Base-by-base conservation (phyloP, 2,797 vertebrate genomes). In the Heliangelus exortis region DNA sequence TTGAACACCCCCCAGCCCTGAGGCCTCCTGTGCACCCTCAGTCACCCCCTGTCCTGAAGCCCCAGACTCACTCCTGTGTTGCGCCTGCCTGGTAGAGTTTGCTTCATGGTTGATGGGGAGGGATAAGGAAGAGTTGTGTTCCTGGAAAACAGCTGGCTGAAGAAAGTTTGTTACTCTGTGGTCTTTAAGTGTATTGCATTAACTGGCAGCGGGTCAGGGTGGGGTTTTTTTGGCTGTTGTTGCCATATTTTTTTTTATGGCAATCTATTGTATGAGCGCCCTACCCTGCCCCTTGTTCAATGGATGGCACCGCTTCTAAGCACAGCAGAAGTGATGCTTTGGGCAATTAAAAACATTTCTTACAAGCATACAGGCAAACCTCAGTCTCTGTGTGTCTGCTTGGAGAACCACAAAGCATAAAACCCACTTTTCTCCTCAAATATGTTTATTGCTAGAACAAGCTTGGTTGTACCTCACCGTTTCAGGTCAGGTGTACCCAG, bases 331-430 rank as follows among this genome's bases (percentile, higher is more conserved):
- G 66, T 72, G 94, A 92, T 76, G 90, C 82, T 93, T 87, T 89
- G 93, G 96, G 84, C 87, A 96, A 95, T 97, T 96, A 96, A 97
- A 97, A 86, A 90, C 54, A 69, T 94, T 97, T 96, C 94, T 96
- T 97, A 95, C 84, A 96, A 92, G 83, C 76, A 47, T 55, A 43
- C 83, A 59, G 82, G 54, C 81, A 90, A 87, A 28, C 41, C 39
- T 77, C 15, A n/a, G 62, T 83, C 78, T 95, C 61, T 96, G 76
- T 94, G 83, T 33, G 90, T 62, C 68, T 55, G 75, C 39, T 41
- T 41, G 39, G 39, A 41, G 39, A 41, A 41, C 39, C 39, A 41
- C 15, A 31, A 28, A 14, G 33, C 12, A 36, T 2, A 29, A 55
- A 53, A 63, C 28, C 0, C 25, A 11, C 31, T n/a, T 58, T 41